Conservation (phyloP, 2,113 vertebrate species). For the Mellivora capensis region DNA sequence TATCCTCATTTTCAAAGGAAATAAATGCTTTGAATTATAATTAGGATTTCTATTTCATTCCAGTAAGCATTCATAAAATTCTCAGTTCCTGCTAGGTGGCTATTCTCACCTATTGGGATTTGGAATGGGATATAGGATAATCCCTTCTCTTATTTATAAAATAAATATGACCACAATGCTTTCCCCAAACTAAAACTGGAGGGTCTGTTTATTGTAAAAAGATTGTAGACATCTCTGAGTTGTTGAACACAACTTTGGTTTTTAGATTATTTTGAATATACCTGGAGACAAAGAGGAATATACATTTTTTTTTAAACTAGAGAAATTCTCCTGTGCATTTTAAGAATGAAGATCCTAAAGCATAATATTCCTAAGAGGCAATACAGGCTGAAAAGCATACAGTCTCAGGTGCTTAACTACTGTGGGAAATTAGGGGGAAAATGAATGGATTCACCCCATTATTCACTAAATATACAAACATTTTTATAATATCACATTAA, state of each 20-base stretch:
- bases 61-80: not conserved
- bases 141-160: not conserved
- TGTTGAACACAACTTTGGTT: not conserved
- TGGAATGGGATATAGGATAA: not conserved
- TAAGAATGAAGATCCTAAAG: not conserved
- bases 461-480: not conserved
- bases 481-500: not conserved
- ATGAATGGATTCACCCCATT: not conserved
- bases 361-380: not conserved
- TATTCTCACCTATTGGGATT: not conserved
- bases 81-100: not conserved
- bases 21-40: not conserved
- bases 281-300: not conserved
- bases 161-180: not conserved
- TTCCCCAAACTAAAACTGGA: not conserved
- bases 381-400: not conserved
- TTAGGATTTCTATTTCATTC: not conserved
- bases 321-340: not conserved
- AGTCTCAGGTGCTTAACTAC: not conserved
- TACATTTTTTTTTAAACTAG: not conserved
- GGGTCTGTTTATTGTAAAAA: not conserved
- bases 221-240: not conserved
- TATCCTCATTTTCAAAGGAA: not conserved
- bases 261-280: not conserved
- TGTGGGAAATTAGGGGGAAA: not conserved